Evolutionary conservation across 92 coral and sea anemone species (phyloP).

Genomic region (Zoanthus gigantus): DNA sequence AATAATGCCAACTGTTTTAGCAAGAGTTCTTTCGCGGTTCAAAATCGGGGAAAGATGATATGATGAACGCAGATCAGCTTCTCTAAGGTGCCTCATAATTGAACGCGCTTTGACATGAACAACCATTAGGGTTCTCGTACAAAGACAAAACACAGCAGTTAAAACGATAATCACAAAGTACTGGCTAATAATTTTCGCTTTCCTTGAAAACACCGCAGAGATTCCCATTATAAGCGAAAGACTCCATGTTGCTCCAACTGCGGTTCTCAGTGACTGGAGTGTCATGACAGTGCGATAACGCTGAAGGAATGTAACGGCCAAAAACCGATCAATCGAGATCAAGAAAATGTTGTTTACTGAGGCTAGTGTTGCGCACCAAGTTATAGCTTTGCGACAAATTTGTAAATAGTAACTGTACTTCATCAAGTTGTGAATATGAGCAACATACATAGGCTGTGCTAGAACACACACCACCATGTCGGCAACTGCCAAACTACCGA

Average conservation of each 20-base stretch:
- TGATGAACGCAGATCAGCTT: slow-evolving; percentile 12
- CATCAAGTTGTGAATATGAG: slow-evolving; percentile 33
- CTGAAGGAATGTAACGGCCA: slow-evolving; percentile 71
- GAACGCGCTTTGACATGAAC: slow-evolving; percentile 63
- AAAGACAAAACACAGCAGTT: slow-evolving; percentile 58
- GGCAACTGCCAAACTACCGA: slow-evolving; percentile 78
- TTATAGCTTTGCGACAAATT: slow-evolving; percentile 59
- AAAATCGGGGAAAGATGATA: slow-evolving; percentile 47
- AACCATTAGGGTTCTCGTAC: slow-evolving; percentile 62
- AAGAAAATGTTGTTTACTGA: slow-evolving; percentile 76
- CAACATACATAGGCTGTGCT: slow-evolving; percentile 81
- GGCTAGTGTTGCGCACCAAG: slow-evolving; percentile 78
- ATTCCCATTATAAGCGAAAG: slow-evolving; percentile 73
- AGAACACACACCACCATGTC: slow-evolving; percentile 72
- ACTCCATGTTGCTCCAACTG: slow-evolving; percentile 70
- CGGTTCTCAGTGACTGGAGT: slow-evolving; percentile 49
- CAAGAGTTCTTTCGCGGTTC: slow-evolving; percentile 72
- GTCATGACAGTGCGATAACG: slow-evolving; percentile 73
- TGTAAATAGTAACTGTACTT: slow-evolving; percentile 22
- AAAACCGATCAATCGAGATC: slow-evolving; percentile 84
- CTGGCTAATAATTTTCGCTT: slow-evolving; percentile 69
- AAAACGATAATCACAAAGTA: slow-evolving; percentile 74
- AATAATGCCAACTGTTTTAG: slow-evolving; percentile 71
- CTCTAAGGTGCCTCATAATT: slow-evolving; percentile 32
- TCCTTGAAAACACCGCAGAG: slow-evolving; percentile 63